These are phyloP conservation scores for Alces alces DNA, from an alignment of 2,113 vertebrate species.

Conservation along the genomic window DNA sequence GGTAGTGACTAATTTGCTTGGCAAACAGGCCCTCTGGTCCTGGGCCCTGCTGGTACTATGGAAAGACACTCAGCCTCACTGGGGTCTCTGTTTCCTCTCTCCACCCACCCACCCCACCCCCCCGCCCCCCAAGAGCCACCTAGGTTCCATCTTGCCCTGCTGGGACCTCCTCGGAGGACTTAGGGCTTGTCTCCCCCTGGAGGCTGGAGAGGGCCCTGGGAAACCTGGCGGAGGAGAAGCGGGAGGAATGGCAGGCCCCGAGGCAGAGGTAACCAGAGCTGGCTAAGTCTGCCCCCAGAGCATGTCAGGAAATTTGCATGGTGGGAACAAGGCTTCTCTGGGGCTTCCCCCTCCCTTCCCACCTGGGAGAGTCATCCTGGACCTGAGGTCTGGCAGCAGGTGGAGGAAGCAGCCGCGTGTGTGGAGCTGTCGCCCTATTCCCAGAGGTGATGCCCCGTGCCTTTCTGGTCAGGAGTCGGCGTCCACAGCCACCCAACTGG, in stretches of 20 bases:
- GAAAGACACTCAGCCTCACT: neutral
- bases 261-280: neutral
- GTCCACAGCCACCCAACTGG: slow-evolving; percentile 64
- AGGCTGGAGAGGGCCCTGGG: neutral
- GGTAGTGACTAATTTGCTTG: slow-evolving; percentile 67
- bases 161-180: neutral
- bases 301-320: slow-evolving; percentile 68
- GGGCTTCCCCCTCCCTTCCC: neutral
- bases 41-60: neutral
- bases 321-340: slow-evolving; percentile 17
- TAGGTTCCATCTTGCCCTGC: neutral
- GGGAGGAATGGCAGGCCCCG: neutral
- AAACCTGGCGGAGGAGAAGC: neutral
- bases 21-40: slow-evolving; percentile 57
- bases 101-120: neutral
- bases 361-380: neutral
- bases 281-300: neutral
- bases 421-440: neutral
- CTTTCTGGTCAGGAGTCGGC: slow-evolving; percentile 76
- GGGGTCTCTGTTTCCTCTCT: neutral
- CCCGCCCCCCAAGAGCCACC: neutral
- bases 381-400: neutral
- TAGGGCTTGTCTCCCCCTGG: neutral
- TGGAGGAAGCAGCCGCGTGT: neutral
- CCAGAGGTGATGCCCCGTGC: slow-evolving; percentile 69